These are phyloP conservation scores for Nephrotoma guestfalica DNA, from an alignment of 2,888 invertebrate species.

Conservation along the genomic window DNA sequence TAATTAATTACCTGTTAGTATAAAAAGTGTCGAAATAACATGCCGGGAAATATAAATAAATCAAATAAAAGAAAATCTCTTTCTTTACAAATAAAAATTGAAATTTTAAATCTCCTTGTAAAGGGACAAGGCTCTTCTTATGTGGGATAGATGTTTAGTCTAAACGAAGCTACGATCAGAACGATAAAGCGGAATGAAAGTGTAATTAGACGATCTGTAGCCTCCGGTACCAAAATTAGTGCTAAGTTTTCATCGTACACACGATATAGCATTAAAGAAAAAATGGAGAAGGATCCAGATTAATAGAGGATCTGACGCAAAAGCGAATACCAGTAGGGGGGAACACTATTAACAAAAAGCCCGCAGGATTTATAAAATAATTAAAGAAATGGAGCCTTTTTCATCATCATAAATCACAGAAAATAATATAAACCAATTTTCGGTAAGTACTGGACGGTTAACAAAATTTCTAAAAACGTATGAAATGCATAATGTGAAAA, in stretches of 20 bases:
- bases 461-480: slow-evolving; percentile 14
- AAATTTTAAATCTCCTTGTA: slow-evolving; percentile 11
- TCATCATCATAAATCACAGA: background rate
- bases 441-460: slow-evolving; percentile 15
- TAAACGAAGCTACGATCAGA: slow-evolving; percentile 11
- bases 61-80: background rate
- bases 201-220: slow-evolving; percentile 9
- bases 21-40: too few relatives aligned
- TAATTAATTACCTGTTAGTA: too few relatives aligned
- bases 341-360: too few relatives aligned
- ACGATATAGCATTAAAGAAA: slow-evolving; percentile 11
- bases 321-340: slow-evolving; percentile 13
- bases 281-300: slow-evolving; percentile 13
- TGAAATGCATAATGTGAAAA: too few relatives aligned
- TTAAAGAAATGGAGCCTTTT: slow-evolving; percentile 11
- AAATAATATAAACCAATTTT: background rate
- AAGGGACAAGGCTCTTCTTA: slow-evolving; percentile 10
- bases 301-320: slow-evolving; percentile 12
- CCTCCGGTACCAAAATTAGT: slow-evolving; percentile 9
- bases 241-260: slow-evolving; percentile 10
- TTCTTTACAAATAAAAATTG: background rate
- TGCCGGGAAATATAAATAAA: background rate
- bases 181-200: slow-evolving; percentile 11
- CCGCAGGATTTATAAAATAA: too few relatives aligned
- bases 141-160: slow-evolving; percentile 9